These are phyloP conservation scores for Tachystola acroxantha DNA, from an alignment of 2,888 invertebrate genomes.

Conservation along the genomic window DNA sequence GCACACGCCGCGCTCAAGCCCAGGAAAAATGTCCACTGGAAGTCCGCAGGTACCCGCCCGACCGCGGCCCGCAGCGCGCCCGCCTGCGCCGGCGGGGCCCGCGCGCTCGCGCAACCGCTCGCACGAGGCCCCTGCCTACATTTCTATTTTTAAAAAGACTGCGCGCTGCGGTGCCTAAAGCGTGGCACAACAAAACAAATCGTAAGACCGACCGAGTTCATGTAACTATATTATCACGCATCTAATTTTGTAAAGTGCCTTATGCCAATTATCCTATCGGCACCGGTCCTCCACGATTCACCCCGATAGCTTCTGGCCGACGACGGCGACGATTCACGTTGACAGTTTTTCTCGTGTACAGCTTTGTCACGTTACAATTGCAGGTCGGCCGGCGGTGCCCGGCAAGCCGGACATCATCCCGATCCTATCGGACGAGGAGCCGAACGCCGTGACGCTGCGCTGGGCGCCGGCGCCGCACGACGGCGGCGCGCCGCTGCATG, in stretches of 20 bases:
- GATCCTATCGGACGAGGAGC: conserved; percentile 82
- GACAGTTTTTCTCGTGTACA: background rate
- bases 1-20: conserved; percentile 72
- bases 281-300: background rate
- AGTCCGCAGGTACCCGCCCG: conserved; percentile 85
- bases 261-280: conserved; percentile 52
- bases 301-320: background rate
- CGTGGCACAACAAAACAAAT: conserved; percentile 77
- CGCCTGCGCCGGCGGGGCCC: conserved; percentile 15
- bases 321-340: background rate
- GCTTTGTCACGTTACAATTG: conserved; percentile 25
- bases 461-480: conserved; percentile 90
- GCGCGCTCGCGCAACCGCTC: conserved; percentile 13
- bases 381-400: conserved; percentile 88
- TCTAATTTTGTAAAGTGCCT: conserved; percentile 66
- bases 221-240: conserved; percentile 68
- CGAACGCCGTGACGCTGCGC: conserved; percentile 88
- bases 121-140: conserved; percentile 37
- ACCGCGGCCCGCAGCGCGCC: conserved; percentile 15
- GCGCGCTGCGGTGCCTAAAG: conserved; percentile 62
- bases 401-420: conserved; percentile 90
- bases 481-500: conserved; percentile 91
- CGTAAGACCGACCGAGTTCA: conserved; percentile 65
- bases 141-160: conserved; percentile 68
- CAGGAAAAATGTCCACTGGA: conserved; percentile 90